phyloP scores from a whole-genome alignment of 2,113 vertebrate genomes.

The Strix uralensis region DNA sequence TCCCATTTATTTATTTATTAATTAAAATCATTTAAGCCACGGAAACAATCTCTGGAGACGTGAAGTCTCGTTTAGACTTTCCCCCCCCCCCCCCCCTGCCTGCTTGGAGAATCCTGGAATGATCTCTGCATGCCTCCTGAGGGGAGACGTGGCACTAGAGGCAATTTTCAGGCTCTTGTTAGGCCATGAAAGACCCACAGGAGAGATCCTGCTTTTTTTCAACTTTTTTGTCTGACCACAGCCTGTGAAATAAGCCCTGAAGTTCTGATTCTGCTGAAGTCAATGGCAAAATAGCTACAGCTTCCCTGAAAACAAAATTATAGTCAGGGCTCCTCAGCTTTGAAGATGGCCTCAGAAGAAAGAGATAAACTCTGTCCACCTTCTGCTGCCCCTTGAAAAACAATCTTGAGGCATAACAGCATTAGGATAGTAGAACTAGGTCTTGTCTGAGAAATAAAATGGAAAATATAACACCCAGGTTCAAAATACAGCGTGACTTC shows the following conservation, averaged over 20 bases:
- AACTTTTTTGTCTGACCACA: not conserved
- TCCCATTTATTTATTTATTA: slow-evolving; percentile 74
- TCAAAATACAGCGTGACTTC: not conserved
- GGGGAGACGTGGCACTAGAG: not conserved
- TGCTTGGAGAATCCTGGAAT: slow-evolving; percentile 18
- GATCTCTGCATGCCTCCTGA: not conserved
- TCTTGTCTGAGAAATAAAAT: slow-evolving; percentile 2
- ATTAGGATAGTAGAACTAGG: not conserved
- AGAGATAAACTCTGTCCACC: not conserved
- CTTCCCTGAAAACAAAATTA: not conserved
- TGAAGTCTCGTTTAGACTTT: slow-evolving; percentile 22
- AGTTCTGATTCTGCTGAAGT: not conserved
- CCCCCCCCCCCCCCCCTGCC: not conserved
- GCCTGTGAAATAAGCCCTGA: not conserved
- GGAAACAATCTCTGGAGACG: slow-evolving; percentile 55
- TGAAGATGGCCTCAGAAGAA: not conserved
- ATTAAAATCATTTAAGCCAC: slow-evolving; percentile 70
- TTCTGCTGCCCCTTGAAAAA: slow-evolving; percentile 7
- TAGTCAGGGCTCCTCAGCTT: not conserved
- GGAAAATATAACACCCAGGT: slow-evolving; percentile 10
- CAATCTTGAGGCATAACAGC: not conserved
- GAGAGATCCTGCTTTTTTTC: not conserved
- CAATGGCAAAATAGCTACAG: not conserved
- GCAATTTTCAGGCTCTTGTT: not conserved
- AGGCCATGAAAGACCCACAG: not conserved